Base-by-base conservation (phyloP, 2,113 vertebrate species). In the Camelus dromedarius region DNA sequence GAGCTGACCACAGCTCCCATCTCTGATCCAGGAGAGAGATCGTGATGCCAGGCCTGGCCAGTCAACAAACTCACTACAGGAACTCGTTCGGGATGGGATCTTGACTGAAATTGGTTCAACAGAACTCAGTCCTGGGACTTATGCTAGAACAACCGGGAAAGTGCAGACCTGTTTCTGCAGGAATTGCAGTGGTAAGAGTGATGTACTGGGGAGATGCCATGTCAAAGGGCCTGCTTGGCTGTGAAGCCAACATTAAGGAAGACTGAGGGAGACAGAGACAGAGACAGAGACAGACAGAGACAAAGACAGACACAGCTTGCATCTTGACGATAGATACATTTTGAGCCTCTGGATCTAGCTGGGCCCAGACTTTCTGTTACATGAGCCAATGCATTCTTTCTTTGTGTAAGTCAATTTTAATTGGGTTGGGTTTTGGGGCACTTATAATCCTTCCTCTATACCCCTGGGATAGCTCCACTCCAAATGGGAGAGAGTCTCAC, bases 201-300 rank as follows among this genome's bases (percentile, higher is more conserved):
- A 22, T 38, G 15, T 13, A 35, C 38, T 58, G 4, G 14, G 42
- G 50, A 79, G 50, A 54, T 0, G 0, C 12, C 4, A 11, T 0
- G 3, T 64, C 62, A 30, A 83, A 97, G 28, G 12, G 54, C 73
- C 85, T 54, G n/a, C 38, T 18, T 32, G n/a, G 26, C 10, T 30
- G 38, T 28, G 28, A 88, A 58, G 52, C 7, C 5, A 2, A 13
- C 75, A 13, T 52, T 38, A 80, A 84, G 35, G 64, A 62, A 84
- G 76, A 30, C 50, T 8, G 22, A 52, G 20, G 38, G 28, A 58
- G n/a, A 16, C 8, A 62, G 46, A 52, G 15, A 42, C 8, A 62
- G 46, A 52, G 15, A 42, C 38, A 67, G 8, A 50, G 38, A 42
- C 38, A 48, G 46, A 60, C 35, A 35, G n/a, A 50, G 26, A 62